Conservation (phyloP, 2,888 invertebrate species). For the Euzetes globulus region DNA sequence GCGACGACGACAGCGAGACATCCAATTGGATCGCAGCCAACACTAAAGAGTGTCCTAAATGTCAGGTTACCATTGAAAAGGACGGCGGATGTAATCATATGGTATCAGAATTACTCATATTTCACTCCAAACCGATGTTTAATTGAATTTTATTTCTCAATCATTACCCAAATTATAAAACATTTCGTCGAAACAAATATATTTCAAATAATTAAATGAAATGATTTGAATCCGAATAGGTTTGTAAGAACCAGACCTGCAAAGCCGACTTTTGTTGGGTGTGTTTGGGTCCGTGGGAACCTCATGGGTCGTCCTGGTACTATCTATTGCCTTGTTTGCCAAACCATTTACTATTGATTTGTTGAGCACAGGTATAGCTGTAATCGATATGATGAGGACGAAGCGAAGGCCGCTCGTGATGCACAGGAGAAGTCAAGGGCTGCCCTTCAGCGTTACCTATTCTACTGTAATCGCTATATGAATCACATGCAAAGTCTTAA, state of each 20-base stretch:
- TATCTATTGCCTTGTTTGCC: not conserved
- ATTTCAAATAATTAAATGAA: not conserved
- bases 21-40: conserved; percentile 99
- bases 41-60: conserved; percentile 97
- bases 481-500: conserved; percentile 98
- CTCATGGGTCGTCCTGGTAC: conserved; percentile 89
- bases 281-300: conserved; percentile 96
- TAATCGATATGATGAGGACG: conserved; percentile 93
- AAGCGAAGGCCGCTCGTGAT: conserved; percentile 90
- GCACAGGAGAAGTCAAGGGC: conserved; percentile 90
- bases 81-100: conserved; percentile 99
- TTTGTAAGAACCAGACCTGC: conserved; percentile 93
- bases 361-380: conserved; percentile 67
- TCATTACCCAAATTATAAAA: not conserved
- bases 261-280: conserved; percentile 99
- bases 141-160: not conserved
- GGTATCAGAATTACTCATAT: conserved; percentile 52
- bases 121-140: not conserved
- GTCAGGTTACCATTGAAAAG: conserved; percentile 66
- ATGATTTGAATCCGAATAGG: not conserved
- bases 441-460: conserved; percentile 89
- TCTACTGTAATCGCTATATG: conserved; percentile 98
- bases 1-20: conserved; percentile 97
- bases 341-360: conserved; percentile 30
- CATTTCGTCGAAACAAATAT: no score